Base-by-base conservation (phyloP, 2,888 invertebrate species). In the Drosophila picticornis region DNA sequence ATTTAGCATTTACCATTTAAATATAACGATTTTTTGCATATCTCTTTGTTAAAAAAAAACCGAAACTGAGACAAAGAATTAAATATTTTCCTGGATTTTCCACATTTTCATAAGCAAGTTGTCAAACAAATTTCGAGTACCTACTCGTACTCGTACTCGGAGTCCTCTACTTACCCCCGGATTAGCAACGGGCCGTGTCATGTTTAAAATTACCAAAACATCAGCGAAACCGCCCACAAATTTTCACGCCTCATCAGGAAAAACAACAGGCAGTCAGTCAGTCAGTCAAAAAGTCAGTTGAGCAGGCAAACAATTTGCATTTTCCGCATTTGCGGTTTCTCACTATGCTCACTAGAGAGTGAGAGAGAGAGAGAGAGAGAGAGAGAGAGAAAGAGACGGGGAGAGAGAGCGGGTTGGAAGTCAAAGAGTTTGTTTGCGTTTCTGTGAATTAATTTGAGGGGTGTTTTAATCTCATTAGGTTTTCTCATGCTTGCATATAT, bases 401-500 rank as follows among this genome's bases (percentile, higher is more conserved):
- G 25, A 48, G 51, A 31, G 43, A 32, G 48, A 52, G 27, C n/a
- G 32, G 11, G 43, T 29, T 34, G 31, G 31, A 11, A 25, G 55
- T 36, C 19, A 38, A 29, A 56, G 55, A 72, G 81, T 60, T 59
- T 79, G 74, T 69, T 75, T 69, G 56, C 58, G 64, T 68, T 89
- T 84, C 84, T 72, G 59, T 79, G 90, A 90, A 87, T 83, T 89
- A 90, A 88, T 90, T 84, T 78, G 60, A 70, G 82, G 91, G 91
- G 89, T 84, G 91, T 88, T 86, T 71, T 91, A 91, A 92, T 91
- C 91, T 83, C 87, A 88, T 90, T 91, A 84, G 81, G 19, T 16
- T 78, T 85, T 77, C 77, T 81, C 74, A 69, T 27, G 69, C 52
- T 69, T 29, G 46, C 43, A 40, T 11, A 29, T 22, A 31, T 22